These are phyloP conservation scores for Myzus persicae DNA, from an alignment of 1,140 invertebrate genomes.

Conservation along the genomic window DNA sequence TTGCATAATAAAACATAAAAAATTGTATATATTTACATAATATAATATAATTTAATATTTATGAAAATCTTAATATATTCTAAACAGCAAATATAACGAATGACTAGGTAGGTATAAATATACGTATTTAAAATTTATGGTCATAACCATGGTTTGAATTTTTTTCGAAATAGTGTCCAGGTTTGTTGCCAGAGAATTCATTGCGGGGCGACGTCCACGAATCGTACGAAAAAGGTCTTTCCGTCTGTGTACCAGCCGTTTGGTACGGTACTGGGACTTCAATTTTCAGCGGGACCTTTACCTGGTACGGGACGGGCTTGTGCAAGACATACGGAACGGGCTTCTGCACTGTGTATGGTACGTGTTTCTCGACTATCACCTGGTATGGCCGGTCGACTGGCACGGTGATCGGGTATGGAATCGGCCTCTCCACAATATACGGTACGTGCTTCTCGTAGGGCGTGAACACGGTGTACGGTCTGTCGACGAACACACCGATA, in stretches of 20 bases:
- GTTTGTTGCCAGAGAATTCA: not conserved
- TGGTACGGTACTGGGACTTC: not conserved
- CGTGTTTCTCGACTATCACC: constrained; percentile 68
- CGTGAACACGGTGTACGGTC: constrained; percentile 69
- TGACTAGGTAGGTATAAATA: not conserved
- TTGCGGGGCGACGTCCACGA: not conserved
- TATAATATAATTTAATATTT: not conserved
- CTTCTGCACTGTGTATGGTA: constrained; percentile 69
- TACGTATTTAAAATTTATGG: too few species aligned
- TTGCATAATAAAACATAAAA: not conserved
- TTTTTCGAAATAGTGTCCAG: not conserved
- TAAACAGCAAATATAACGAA: not conserved
- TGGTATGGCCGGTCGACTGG: constrained; percentile 73
- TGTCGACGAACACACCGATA: constrained; percentile 78
- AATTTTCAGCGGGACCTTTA: constrained; percentile 64
- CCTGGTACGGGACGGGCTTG: constrained; percentile 64
- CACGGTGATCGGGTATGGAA: constrained; percentile 76
- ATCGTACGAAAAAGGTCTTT: not conserved
- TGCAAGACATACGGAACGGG: constrained; percentile 74
- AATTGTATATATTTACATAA: not conserved
- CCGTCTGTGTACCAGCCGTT: not conserved
- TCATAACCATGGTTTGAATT: not conserved
- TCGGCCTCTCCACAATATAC: constrained; percentile 76
- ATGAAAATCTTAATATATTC: not conserved
- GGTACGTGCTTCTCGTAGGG: constrained; percentile 70